A percentile compares a stretch with the other conserved stretches of the same genome.
Conservation (phyloP, 2,113 vertebrate species). For the Donacobius atricapilla region DNA sequence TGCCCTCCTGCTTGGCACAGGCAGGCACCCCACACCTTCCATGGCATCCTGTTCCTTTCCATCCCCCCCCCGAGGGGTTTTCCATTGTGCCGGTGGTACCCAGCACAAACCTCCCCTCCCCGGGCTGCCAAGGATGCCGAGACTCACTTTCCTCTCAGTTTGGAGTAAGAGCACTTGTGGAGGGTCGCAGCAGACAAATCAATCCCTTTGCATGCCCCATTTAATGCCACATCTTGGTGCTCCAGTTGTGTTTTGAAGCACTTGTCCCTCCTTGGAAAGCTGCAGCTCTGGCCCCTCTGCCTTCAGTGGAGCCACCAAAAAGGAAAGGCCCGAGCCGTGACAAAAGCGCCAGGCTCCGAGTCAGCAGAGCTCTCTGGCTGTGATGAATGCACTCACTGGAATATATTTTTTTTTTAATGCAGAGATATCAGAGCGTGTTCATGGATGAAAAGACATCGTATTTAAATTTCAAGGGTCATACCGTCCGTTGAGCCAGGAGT, state of each 20-base stretch:
- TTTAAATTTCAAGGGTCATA: slow-evolving; percentile 49
- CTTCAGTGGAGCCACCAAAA: background rate
- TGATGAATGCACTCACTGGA: background rate
- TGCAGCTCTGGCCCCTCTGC: background rate
- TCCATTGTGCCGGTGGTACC: rapidly evolving
- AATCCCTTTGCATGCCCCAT: background rate
- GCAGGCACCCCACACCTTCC: background rate
- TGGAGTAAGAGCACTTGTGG: background rate
- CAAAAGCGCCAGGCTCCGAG: background rate
- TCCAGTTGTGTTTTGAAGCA: background rate
- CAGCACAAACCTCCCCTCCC: background rate
- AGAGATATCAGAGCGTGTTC: background rate
- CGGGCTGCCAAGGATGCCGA: background rate
- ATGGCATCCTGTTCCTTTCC: background rate
- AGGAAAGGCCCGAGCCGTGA: background rate
- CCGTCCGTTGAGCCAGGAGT: background rate
- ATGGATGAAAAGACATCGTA: slow-evolving; percentile 16
- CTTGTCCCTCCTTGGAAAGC: background rate
- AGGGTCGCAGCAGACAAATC: rapidly evolving
- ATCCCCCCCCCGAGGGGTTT: background rate
- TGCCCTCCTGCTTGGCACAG: background rate
- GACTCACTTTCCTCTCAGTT: background rate
- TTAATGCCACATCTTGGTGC: background rate
- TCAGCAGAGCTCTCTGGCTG: background rate
- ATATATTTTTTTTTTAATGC: background rate